A percentile compares a stretch with the other conserved stretches of the same genome.
These are phyloP conservation scores for Gracilinanus agilis DNA, from an alignment of 2,113 vertebrate genomes.

Conservation along the genomic window DNA sequence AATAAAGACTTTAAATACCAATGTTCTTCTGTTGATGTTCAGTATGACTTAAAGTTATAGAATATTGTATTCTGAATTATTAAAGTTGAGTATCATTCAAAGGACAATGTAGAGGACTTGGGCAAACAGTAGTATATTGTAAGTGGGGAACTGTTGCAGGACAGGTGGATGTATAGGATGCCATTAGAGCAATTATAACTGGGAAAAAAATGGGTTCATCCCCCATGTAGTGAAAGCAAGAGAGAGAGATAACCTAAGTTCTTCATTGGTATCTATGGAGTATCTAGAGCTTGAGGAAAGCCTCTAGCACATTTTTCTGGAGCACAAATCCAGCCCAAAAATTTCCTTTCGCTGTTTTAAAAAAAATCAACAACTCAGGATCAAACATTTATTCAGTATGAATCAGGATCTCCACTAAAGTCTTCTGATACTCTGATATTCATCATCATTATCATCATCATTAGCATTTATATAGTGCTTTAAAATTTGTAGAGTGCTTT, in stretches of 20 bases:
- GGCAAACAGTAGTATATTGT: background rate
- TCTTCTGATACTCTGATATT: background rate
- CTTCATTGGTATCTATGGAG: background rate
- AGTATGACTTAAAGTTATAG: background rate
- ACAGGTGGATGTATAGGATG: background rate
- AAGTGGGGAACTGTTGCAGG: background rate
- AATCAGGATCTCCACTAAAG: background rate
- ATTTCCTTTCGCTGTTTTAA: background rate
- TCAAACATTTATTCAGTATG: background rate
- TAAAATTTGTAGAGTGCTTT: background rate
- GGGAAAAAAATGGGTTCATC: background rate
- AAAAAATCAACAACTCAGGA: background rate
- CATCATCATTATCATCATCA: background rate
- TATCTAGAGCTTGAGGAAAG: background rate
- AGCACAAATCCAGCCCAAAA: background rate
- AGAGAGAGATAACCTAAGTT: background rate
- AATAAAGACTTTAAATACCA: background rate
- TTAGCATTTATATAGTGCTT: background rate
- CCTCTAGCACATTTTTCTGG: background rate
- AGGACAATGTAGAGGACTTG: background rate
- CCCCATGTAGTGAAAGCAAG: background rate
- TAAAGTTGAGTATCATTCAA: background rate
- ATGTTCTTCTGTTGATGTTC: background rate
- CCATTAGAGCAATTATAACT: background rate
- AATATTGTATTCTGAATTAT: background rate